These are phyloP conservation scores for Boulengeromyrus knoepffleri DNA, from an alignment of 2,113 vertebrate genomes.

Conservation along the genomic window DNA sequence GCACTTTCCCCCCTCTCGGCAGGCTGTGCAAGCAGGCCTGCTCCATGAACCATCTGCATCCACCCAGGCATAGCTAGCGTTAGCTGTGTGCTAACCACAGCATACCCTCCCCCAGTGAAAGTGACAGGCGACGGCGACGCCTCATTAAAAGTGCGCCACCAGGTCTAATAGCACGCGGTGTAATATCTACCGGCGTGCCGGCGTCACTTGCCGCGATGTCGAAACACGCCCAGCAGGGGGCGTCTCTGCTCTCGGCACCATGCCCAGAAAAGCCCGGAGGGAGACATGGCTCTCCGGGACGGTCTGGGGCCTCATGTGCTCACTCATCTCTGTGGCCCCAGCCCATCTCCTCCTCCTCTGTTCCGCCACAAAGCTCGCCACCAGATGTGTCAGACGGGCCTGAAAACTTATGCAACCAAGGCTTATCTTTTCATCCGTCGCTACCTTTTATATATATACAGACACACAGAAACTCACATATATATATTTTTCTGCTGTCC, in stretches of 20 bases:
- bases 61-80: background rate
- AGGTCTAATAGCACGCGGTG: constrained; percentile 39
- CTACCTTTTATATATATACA: background rate
- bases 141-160: constrained; percentile 36
- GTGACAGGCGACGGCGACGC: constrained; percentile 50
- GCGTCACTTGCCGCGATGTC: constrained; percentile 45
- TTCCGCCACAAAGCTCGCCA: background rate
- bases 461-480: too few species aligned
- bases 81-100: background rate
- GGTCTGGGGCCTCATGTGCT: background rate
- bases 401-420: background rate
- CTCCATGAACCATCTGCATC: background rate
- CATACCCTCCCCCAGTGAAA: background rate
- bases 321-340: constrained; percentile 4
- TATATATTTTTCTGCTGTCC: background rate
- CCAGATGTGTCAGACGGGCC: background rate
- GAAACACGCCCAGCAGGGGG: background rate
- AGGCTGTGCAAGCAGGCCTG: background rate
- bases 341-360: background rate
- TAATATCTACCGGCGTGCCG: constrained; percentile 44
- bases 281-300: background rate
- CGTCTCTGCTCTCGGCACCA: background rate
- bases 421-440: background rate
- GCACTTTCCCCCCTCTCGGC: background rate
- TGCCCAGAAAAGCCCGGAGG: background rate